phyloP scores from a whole-genome alignment of 2,888 invertebrate genomes.

The Papilio gigon region DNA sequence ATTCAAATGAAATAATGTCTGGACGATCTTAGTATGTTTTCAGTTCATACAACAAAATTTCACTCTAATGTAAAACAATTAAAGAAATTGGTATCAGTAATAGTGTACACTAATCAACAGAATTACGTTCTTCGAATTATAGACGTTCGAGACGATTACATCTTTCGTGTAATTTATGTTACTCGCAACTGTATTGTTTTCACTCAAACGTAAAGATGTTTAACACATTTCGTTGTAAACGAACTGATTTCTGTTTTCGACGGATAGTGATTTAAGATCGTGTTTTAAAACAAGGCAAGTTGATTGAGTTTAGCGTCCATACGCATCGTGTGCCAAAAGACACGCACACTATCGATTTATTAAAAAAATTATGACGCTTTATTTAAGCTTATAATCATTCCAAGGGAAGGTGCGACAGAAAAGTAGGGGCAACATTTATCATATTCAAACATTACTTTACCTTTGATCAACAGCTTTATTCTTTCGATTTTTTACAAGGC shows the following conservation, averaged over 20 bases:
- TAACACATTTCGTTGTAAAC: constrained; percentile 6
- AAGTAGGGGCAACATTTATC: background rate
- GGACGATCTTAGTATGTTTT: too few relatives aligned
- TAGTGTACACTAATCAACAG: constrained; percentile 23
- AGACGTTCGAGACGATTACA: constrained; percentile 7
- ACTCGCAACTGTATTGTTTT: constrained; percentile 24
- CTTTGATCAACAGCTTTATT: background rate
- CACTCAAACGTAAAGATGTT: constrained; percentile 24
- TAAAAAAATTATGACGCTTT: background rate
- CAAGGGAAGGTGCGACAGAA: background rate
- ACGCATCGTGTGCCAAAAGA: background rate
- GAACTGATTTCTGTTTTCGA: constrained; percentile 24
- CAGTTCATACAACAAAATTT: background rate
- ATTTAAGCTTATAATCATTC: background rate
- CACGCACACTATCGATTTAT: too few relatives aligned
- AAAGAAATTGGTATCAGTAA: constrained; percentile 32
- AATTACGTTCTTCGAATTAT: constrained; percentile 11
- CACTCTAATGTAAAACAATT: constrained; percentile 14
- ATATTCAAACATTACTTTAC: constrained; percentile 3
- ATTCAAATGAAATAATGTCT: too few relatives aligned
- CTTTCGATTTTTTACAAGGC: background rate
- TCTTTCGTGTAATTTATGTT: constrained; percentile 35
- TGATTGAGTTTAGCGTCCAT: background rate
- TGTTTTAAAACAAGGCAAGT: constrained; percentile 20
- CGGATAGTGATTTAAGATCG: constrained; percentile 22